Base-by-base conservation (phyloP, 2,797 vertebrate genomes). In the Naso thynnoides region DNA sequence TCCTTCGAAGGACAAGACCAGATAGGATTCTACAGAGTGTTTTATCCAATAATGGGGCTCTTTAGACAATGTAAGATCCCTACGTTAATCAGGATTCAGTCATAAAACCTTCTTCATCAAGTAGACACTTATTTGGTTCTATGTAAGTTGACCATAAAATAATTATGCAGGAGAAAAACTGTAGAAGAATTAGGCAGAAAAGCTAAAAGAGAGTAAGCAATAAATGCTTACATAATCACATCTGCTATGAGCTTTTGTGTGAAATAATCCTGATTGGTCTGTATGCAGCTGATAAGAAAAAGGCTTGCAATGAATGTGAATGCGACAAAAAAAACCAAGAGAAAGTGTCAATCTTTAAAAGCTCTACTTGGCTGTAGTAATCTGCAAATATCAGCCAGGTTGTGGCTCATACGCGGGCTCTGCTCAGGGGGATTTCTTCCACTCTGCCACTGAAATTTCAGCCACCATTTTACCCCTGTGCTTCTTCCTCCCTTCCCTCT, bases 381-480 rank as follows among this genome's bases (percentile, higher is more conserved):
- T 82, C 78, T 81, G 84, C 79, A 79, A 83, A 89, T 81, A 88
- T 81, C 87, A 88, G 79, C 56, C 70, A 78, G 87, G 86, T 82
- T 90, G 79, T 73, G 59, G 79, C 77, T 92, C 71, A 72, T 80
- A 73, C 76, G 84, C 91, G 78, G 72, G 84, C 83, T 87, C 83
- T 69, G 88, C 88, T 92, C 82, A 81, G 81, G 83, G 81, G 83
- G 79, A 79, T 92, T 85, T 92, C 76, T 85, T 83, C 83, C 85
- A 80, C 78, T 33, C 77, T 85, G 79, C 83, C 87, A 76, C 61
- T 68, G 79, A 89, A 82, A 91, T 90, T 76, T 88, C 82, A 92
- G 88, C 88, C 92, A 94, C 94, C 94, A 95, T 95, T 94, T 95
- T 93, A 87, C 84, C 91, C 83, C 75, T 4, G 65, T 87, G 77